Evolutionary conservation across 2,888 invertebrate species (phyloP), one percentile per base, ranked within the genome.

Genomic region (Pyrgus malvae): DNA sequence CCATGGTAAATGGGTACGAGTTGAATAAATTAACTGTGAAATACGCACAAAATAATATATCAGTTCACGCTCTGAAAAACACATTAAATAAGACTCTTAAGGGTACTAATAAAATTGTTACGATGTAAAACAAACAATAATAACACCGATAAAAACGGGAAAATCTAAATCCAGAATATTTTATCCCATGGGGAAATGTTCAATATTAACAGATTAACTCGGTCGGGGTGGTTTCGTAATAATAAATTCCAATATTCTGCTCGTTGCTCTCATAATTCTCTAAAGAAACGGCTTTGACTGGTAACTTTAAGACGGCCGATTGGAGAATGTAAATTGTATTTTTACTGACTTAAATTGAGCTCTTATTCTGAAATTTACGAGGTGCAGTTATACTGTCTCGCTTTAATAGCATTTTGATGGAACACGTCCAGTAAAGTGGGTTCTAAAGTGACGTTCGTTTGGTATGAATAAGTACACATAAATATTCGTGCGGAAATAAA

Each of bases 271-370:
- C 61, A 64, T 83, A 85, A 83, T 78, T 72, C 68, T 81, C 74
- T 72, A 71, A 80, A 80, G 82, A 78, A 83, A 82, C 79, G 55
- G 55, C 48, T 58, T 80, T 80, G 78, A 69, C 76, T 76, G 76
- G 80, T 80, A 82, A 82, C 80, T 85, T 83, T 82, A 80, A 80
- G 78, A 78, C 76, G 79, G 76, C 80, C 82, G 81, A 82, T 80
- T 76, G 76, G 77, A 77, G 83, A 83, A 79, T 83, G 80, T 83
- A 84, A 85, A 85, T 81, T 83, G 80, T 82, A 83, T 80, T 83
- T 80, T 80, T 81, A 80, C 80, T 72, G 78, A 77, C 77, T 76
- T 75, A 78, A 83, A 84, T 83, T 83, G 83, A 80, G 78, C 80
- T 84, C 83, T 83, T 83, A 83, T 82, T 80, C 69, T 70, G 66